Percentiles rank a stretch among this genome's conserved stretches.
phyloP scores from a whole-genome alignment of 1,140 invertebrate species.

The Choristoneura fumiferana region DNA sequence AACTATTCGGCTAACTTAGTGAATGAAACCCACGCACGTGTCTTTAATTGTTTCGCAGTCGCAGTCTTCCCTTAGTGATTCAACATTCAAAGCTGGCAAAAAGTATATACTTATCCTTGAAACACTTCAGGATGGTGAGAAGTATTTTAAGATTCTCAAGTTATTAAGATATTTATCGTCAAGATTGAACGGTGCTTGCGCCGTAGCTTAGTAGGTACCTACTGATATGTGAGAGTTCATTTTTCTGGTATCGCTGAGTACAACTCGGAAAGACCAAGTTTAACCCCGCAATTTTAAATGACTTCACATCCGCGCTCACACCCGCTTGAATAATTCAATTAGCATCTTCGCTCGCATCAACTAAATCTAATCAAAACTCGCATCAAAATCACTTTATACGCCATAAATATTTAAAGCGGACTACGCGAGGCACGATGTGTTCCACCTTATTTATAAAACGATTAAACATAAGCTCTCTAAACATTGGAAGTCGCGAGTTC shows the following conservation, averaged over 20 bases:
- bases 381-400: conserved; percentile 27
- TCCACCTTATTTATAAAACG: background rate
- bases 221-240: conserved; percentile 33
- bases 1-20: conserved; percentile 22
- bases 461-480: background rate
- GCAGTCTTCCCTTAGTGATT: too few species aligned
- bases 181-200: too few species aligned
- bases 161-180: too few species aligned
- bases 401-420: conserved; percentile 8
- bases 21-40: too few species aligned
- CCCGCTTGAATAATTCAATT: conserved; percentile 39
- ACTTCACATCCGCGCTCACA: conserved; percentile 19
- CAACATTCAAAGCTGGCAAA: too few species aligned
- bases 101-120: too few species aligned
- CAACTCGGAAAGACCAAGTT: conserved; percentile 25
- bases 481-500: background rate
- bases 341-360: conserved; percentile 24
- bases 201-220: too few species aligned
- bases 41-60: too few species aligned
- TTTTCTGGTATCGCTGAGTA: conserved; percentile 20
- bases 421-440: background rate
- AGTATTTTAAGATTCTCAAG: too few species aligned
- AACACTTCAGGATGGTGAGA: too few species aligned
- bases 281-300: conserved; percentile 35
- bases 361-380: conserved; percentile 41